A percentile compares a stretch with the other conserved stretches of the same genome.
These are phyloP conservation scores for Ciconia maguari DNA, from an alignment of 2,113 vertebrate genomes.

Conservation along the genomic window DNA sequence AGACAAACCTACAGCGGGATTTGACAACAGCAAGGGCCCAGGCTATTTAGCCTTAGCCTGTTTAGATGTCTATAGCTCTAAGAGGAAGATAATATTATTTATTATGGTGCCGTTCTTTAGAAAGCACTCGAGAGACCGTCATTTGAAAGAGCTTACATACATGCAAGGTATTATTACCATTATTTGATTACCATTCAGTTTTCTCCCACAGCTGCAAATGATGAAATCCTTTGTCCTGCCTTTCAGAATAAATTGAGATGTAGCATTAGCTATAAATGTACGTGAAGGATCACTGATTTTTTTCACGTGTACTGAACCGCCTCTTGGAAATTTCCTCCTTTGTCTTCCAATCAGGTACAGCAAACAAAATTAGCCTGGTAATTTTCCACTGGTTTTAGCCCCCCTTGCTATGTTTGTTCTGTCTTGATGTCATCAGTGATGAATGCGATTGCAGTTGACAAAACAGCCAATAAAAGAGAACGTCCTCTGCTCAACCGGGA, in stretches of 20 bases:
- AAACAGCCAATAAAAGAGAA: not conserved
- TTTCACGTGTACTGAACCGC: not conserved
- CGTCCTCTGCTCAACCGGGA: not conserved
- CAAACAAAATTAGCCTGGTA: slow-evolving; percentile 1
- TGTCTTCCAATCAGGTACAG: not conserved
- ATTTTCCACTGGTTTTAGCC: not conserved
- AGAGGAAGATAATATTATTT: not conserved
- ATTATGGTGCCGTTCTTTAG: not conserved
- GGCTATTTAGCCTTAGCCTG: not conserved
- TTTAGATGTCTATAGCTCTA: not conserved
- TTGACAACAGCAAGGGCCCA: not conserved
- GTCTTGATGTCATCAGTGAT: not conserved
- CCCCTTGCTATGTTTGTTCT: not conserved
- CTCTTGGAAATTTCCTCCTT: slow-evolving; percentile 2
- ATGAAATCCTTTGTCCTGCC: not conserved
- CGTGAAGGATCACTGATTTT: not conserved
- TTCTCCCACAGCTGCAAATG: not conserved
- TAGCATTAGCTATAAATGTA: not conserved
- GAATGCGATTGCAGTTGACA: not conserved
- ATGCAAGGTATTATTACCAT: not conserved
- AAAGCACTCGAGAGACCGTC: not conserved
- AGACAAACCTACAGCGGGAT: not conserved
- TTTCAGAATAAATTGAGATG: not conserved
- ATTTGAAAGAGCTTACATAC: not conserved
- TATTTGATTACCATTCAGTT: not conserved